Percentiles rank a stretch among this genome's conserved stretches.
Conservation (phyloP, 2,888 invertebrate genomes). For the Limnephilus marmoratus region DNA sequence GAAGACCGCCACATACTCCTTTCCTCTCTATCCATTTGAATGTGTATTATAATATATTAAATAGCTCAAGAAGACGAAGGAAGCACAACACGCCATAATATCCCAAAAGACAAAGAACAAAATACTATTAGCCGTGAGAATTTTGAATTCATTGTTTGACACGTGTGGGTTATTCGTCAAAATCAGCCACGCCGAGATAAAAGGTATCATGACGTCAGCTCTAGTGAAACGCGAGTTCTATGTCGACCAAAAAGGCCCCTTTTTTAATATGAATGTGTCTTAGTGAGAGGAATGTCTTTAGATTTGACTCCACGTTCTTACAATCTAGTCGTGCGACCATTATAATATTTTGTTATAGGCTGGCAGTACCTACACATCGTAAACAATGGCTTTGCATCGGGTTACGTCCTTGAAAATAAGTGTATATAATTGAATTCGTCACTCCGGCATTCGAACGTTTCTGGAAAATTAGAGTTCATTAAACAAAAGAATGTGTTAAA, state of each 20-base stretch:
- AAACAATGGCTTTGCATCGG: neutral
- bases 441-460: too few relatives aligned
- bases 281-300: neutral
- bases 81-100: neutral
- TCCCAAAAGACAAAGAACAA: neutral
- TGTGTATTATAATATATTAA: too few relatives aligned
- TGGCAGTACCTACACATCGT: neutral
- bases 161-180: neutral
- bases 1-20: too few relatives aligned
- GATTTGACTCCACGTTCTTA: neutral
- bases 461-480: too few relatives aligned
- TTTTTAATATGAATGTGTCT: neutral
- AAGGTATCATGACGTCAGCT: neutral
- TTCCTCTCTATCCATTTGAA: too few relatives aligned
- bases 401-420: neutral
- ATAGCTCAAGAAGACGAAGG: too few relatives aligned
- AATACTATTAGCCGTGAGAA: neutral
- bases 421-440: neutral
- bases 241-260: neutral
- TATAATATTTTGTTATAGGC: neutral
- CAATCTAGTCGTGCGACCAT: neutral
- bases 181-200: neutral
- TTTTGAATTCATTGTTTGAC: constrained; percentile 3
- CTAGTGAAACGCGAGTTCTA: neutral
- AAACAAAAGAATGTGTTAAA: too few relatives aligned